Evolutionary conservation across 2,888 invertebrate genomes (phyloP).

Genomic region (Himalopsyche japonica): DNA sequence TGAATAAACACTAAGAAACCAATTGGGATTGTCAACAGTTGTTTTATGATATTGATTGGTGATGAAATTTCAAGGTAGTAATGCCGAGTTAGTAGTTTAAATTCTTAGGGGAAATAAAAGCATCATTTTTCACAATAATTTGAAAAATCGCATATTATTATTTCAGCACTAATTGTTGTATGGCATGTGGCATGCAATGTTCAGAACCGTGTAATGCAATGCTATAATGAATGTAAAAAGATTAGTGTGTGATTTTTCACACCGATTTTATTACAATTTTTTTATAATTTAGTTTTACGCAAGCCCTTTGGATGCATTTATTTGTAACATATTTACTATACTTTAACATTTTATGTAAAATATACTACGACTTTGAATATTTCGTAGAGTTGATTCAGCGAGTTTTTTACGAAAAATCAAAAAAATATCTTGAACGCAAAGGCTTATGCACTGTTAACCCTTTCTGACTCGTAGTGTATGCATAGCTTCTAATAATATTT

Average conservation of each 20-base stretch:
- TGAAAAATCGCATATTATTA: slow-evolving; percentile 2
- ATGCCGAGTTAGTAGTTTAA: not conserved
- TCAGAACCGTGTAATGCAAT: not conserved
- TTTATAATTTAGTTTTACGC: too few species aligned
- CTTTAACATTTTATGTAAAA: too few species aligned
- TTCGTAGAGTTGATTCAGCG: too few species aligned
- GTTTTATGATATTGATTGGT: not conserved
- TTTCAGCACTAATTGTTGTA: not conserved
- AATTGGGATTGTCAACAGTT: not conserved
- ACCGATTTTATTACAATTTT: not conserved
- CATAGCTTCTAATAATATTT: too few species aligned
- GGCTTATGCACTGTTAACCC: too few species aligned
- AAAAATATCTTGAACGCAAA: too few species aligned
- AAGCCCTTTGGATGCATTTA: too few species aligned
- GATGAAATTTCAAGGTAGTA: not conserved
- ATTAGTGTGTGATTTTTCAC: not conserved
- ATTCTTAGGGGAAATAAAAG: not conserved
- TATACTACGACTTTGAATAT: too few species aligned
- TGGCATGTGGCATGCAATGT: not conserved
- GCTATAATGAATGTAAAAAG: not conserved
- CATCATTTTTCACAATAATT: too few species aligned
- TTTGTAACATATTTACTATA: too few species aligned
- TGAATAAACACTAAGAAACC: not conserved
- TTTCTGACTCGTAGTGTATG: too few species aligned
- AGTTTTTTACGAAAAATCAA: too few species aligned